Conservation (phyloP, 2,888 invertebrate genomes). For the Latrodectus hesperus region DNA sequence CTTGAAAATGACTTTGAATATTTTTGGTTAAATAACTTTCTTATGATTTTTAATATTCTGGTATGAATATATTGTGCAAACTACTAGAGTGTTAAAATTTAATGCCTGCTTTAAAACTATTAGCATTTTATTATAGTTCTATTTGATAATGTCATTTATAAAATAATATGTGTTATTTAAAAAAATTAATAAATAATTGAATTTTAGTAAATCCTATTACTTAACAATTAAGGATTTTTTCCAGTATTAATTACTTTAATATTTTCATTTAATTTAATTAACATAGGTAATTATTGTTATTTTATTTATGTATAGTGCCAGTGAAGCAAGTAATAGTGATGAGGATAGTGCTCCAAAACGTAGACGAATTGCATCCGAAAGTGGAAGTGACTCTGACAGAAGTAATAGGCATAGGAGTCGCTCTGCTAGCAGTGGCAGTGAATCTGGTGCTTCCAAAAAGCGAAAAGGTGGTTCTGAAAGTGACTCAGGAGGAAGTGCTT, state of each 20-base stretch:
- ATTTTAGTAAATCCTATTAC: background rate
- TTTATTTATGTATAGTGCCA: slow-evolving; percentile 1
- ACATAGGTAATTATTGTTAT: background rate
- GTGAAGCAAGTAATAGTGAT: slow-evolving; percentile 40
- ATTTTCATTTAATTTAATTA: background rate
- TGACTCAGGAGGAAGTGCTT: background rate
- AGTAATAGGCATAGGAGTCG: background rate
- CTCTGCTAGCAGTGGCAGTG: background rate
- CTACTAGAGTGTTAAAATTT: too few species aligned
- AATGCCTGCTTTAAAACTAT: too few species aligned
- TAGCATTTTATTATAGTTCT: too few species aligned
- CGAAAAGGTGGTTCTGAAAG: too few species aligned
- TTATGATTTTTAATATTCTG: too few species aligned
- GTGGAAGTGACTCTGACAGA: slow-evolving; percentile 30
- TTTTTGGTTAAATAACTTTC: too few species aligned
- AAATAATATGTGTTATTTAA: background rate
- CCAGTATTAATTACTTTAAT: background rate
- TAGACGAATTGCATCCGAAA: slow-evolving; percentile 23
- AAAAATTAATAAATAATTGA: background rate
- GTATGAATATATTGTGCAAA: too few species aligned
- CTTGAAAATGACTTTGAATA: too few species aligned
- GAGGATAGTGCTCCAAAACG: slow-evolving; percentile 24
- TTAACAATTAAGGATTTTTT: background rate
- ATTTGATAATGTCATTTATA: background rate
- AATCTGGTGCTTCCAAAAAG: background rate